Base-by-base conservation (phyloP, 92 coral and sea anemone species). In the Pocillopora meandrina region DNA sequence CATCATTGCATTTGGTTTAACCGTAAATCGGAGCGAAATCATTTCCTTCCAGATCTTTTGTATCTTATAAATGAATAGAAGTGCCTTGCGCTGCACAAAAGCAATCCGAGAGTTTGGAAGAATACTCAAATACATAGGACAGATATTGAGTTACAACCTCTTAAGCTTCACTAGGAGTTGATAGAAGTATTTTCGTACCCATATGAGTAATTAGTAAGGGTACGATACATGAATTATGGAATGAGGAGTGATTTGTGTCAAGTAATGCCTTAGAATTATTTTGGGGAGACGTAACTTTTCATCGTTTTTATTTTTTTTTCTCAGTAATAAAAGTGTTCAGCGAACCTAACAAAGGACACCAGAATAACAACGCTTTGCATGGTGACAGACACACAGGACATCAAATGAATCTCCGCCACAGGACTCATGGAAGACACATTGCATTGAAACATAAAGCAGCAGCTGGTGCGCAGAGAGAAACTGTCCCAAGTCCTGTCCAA, bases 401-500 rank as follows among this genome's bases (percentile, higher is more conserved):
- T 33, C n/a, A 1, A 14, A 56, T 66, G 19, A 61, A 34, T 9
- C 64, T 2, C 10, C 56, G 55, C 9, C 68, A 74, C 55, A 62
- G 61, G 61, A 14, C 13, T 61, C 64, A 52, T 62, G 63, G 56
- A 62, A 59, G 26, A 10, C 85, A 82, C 36, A 56, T n/a, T 8
- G 21, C 35, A 15, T 20, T 55, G 13, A 52, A 63, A 18, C 79
- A 52, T 63, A 61, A 17, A n/a, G 52, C 70, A 60, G 71, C 86
- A 26, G 34, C 55, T 10, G 73, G 86, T 23, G 86, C 72, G 10
- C 73, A 20, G 63, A 61, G 86, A 16, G 64, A 64, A 62, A 61
- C 69, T 42, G 86, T 83, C 56, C 86, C 86, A 36, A 73, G 73
- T 83, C 86, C 86, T 9, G 57, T 83, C 3, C 86, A 83, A 56